These are phyloP conservation scores for Taurulus bubalis DNA, from an alignment of 2,113 vertebrate genomes.

Conservation along the genomic window DNA sequence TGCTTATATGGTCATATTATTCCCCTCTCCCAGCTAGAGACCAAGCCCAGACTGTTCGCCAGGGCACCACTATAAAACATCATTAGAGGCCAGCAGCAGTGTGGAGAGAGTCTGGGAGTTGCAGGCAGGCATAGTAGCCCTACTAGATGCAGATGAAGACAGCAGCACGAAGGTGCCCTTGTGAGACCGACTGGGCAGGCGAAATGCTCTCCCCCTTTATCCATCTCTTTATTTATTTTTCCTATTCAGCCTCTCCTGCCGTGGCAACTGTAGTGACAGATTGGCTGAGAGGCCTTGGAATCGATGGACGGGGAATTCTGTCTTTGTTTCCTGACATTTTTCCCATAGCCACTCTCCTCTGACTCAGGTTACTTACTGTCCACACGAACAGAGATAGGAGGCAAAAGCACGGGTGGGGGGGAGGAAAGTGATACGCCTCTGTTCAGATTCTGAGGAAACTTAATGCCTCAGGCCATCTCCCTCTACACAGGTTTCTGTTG, in stretches of 20 bases:
- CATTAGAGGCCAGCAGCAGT: slow-evolving; percentile 70
- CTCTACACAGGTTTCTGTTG: slow-evolving; percentile 79
- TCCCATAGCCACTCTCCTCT: slow-evolving; percentile 69
- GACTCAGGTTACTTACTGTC: slow-evolving; percentile 81
- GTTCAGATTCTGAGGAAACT: slow-evolving; percentile 78
- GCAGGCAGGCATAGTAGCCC: slow-evolving; percentile 50
- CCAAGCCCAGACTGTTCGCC: slow-evolving; percentile 46
- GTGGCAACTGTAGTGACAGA: slow-evolving; percentile 70
- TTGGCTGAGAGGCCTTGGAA: slow-evolving; percentile 57
- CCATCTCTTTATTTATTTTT: slow-evolving; percentile 73
- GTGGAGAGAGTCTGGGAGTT: slow-evolving; percentile 57
- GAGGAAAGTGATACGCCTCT: slow-evolving; percentile 67
- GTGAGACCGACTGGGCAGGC: slow-evolving; percentile 53
- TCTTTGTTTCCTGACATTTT: slow-evolving; percentile 80
- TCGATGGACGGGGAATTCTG: slow-evolving; percentile 74
- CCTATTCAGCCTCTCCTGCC: slow-evolving; percentile 61
- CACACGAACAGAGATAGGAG: slow-evolving; percentile 54
- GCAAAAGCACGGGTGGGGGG: slow-evolving; percentile 31
- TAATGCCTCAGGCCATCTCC: slow-evolving; percentile 78
- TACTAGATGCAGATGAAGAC: slow-evolving; percentile 59
- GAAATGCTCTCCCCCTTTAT: slow-evolving; percentile 51
- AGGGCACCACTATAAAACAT: slow-evolving; percentile 76
- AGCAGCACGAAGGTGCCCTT: slow-evolving; percentile 76
- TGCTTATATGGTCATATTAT: slow-evolving; percentile 68
- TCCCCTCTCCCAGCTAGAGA: slow-evolving; percentile 61